Evolutionary conservation across 2,113 vertebrate genomes (phyloP).

Genomic region (Semnornis frantzii): DNA sequence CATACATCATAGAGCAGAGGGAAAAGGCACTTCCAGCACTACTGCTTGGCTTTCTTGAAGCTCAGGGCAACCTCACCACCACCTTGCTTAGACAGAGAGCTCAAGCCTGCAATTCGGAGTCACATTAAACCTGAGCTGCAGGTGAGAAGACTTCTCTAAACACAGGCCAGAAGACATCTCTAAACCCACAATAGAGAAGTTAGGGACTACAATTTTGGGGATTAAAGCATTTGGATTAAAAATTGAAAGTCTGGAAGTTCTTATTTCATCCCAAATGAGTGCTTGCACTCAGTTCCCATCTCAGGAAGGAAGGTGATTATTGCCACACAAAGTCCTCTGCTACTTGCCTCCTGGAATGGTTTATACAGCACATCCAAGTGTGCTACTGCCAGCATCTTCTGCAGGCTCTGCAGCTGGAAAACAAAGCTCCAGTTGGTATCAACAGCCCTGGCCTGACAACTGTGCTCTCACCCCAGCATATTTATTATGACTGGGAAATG

Average conservation of each 20-base stretch:
- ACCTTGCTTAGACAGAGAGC: neutral
- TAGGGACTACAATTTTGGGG: neutral
- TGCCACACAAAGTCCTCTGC: fast-evolving
- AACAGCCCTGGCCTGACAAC: neutral
- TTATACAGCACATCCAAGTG: no score
- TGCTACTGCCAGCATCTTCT: neutral
- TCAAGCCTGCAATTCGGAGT: neutral
- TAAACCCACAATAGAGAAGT: neutral
- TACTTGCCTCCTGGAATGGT: neutral
- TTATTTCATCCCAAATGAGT: neutral
- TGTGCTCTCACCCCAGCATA: fast-evolving
- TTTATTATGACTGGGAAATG: neutral
- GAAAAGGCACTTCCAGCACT: fast-evolving
- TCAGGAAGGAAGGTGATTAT: neutral
- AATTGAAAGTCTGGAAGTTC: neutral
- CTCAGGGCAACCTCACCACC: neutral
- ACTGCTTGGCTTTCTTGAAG: fast-evolving
- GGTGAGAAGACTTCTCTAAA: neutral
- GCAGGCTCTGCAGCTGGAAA: neutral
- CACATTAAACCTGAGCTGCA: neutral
- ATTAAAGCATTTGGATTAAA: neutral
- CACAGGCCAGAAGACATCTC: neutral
- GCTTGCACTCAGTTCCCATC: neutral
- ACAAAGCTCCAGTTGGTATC: neutral
- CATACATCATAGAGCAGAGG: fast-evolving